phyloP scores from a whole-genome alignment of 2,797 vertebrate species.

The Myotis planiceps region DNA sequence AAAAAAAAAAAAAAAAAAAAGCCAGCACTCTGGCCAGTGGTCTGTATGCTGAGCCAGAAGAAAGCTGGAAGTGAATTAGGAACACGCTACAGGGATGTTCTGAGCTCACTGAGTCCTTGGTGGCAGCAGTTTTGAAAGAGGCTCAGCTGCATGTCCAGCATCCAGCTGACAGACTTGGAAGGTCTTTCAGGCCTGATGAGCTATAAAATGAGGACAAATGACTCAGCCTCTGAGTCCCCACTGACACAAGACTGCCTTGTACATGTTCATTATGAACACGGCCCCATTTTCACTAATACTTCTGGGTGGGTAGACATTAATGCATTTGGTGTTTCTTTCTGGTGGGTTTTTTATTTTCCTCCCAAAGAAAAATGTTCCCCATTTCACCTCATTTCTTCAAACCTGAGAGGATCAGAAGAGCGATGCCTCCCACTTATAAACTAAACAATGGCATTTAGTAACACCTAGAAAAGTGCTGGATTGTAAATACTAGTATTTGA shows the following conservation, averaged over 20 bases:
- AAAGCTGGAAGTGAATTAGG: neutral
- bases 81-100: neutral
- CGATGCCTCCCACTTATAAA: neutral
- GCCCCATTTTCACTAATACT: neutral
- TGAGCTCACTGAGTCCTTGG: neutral
- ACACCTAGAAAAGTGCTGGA: neutral
- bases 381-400: neutral
- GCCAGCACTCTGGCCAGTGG: neutral
- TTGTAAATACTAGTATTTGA: neutral
- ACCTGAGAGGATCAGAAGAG: neutral
- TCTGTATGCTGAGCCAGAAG: neutral
- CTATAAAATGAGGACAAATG: conserved; percentile 37
- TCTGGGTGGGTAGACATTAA: neutral
- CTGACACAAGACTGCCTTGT: neutral
- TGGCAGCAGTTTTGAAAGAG: neutral
- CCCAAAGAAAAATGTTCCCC: neutral
- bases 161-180: conserved; percentile 18
- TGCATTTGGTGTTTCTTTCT: neutral
- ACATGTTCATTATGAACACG: neutral
- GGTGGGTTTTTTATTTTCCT: neutral
- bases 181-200: neutral
- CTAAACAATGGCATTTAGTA: neutral
- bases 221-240: neutral
- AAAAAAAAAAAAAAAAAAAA: neutral
- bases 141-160: neutral